Evolutionary conservation across 2,113 vertebrate genomes (phyloP), one percentile per base, ranked within the genome.

Genomic region (Mellivora capensis): DNA sequence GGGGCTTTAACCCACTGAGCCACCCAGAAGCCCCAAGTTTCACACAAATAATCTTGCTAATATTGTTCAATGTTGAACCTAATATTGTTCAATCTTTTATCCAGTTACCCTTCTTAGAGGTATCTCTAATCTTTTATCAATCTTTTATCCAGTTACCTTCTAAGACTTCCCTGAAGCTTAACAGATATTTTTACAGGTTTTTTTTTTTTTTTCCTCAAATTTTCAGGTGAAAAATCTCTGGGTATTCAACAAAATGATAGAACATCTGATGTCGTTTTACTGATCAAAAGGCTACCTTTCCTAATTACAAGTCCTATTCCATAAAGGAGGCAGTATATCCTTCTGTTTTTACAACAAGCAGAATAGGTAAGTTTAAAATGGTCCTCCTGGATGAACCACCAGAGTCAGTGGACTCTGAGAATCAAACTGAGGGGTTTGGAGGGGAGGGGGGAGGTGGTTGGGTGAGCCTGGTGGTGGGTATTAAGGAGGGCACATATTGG

Each of bases 311-410:
- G 10, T 59, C 31, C 29, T 95, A 6, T 4, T 23, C 20, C 69
- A 59, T 67, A 57, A 91, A 85, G 7, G 7, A 61, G 25, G 23
- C 7, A 81, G 44, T 25, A 44, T 71, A 21, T 71, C 42, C 52
- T 57, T 87, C 74, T 96, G 67, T 71, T 94, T 94, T 77, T 71
- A 93, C 17, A 83, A 86, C 52, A 69, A 27, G 20, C 69, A 97
- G 49, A 49, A 95, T 57, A 62, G 90, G 18, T 74, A 90, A 90
- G 21, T 77, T 49, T 71, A 83, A 91, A 94, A 95, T 81, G 29
- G 11, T 6, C 6, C 18, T 80, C 34, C 42, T 54, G 54, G 54
- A 20, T 18, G 54, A 54, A 54, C 54, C 54, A 54, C 6, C 3
- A 54, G 54, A 54, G 6, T 2, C 18, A 0, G 54, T 54, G 54